A percentile compares a stretch with the other conserved stretches of the same genome.
Evolutionary conservation across 2,113 vertebrate genomes (phyloP).

Genomic region (Aspidoscelis tigris): DNA sequence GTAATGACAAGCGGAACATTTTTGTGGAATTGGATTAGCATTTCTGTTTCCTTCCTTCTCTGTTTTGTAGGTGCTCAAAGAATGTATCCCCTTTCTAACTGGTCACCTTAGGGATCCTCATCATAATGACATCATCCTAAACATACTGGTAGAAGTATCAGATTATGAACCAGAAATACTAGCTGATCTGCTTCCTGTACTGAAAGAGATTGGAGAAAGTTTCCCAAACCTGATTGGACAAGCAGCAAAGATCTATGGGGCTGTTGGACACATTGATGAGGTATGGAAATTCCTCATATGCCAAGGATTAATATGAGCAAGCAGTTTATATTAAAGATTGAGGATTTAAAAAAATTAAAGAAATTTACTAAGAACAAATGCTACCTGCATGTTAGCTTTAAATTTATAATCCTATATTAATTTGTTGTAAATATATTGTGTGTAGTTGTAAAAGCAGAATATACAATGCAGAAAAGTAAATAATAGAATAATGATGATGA

Average conservation of each 20-base stretch:
- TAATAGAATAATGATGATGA: too few species aligned
- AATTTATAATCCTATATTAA: too few species aligned
- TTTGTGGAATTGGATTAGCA: not conserved
- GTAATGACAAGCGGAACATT: slow-evolving; percentile 38
- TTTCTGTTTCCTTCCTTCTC: slow-evolving; percentile 26
- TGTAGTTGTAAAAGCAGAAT: not conserved
- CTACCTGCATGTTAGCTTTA: too few species aligned
- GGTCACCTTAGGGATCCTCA: slow-evolving; percentile 77
- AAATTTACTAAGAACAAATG: too few species aligned
- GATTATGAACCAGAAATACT: slow-evolving; percentile 83
- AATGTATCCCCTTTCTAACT: slow-evolving; percentile 83
- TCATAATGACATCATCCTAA: slow-evolving; percentile 81
- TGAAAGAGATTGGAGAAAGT: slow-evolving; percentile 81
- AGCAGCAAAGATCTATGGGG: slow-evolving; percentile 87
- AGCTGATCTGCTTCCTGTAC: slow-evolving; percentile 76
- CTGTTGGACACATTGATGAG: slow-evolving; percentile 88
- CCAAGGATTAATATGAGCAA: too few species aligned
- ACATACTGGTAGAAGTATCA: slow-evolving; percentile 83
- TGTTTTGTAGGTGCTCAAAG: slow-evolving; percentile 80
- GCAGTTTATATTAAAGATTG: not conserved
- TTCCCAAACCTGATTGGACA: slow-evolving; percentile 84
- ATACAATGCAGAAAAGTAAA: too few species aligned
- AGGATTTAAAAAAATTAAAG: too few species aligned
- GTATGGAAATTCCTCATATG: slow-evolving; percentile 65
- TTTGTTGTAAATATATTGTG: too few species aligned